phyloP scores from a whole-genome alignment of 92 coral and sea anemone species.

The Porites rus region DNA sequence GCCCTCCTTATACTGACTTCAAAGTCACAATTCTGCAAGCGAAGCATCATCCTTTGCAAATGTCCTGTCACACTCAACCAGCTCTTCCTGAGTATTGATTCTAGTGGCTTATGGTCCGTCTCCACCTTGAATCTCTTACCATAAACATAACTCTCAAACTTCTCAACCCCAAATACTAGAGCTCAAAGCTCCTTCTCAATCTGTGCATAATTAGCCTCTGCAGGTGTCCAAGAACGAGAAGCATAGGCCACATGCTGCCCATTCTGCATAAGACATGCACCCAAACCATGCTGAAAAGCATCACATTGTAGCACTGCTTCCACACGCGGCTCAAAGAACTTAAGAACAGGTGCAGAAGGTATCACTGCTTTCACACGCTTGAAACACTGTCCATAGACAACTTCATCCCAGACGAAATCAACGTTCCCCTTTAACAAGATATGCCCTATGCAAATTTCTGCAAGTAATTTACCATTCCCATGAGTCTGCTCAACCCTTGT shows the following conservation, averaged over 20 bases:
- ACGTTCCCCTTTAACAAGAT: slow-evolving; percentile 5
- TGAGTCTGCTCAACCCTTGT: slow-evolving; percentile 14
- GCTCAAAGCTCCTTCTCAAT: slow-evolving; percentile 48
- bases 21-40: slow-evolving; percentile 53
- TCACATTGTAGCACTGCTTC: slow-evolving; percentile 23
- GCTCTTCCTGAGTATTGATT: slow-evolving; percentile 48
- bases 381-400: slow-evolving; percentile 47
- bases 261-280: slow-evolving; percentile 16
- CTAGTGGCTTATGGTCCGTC: slow-evolving; percentile 63
- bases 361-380: slow-evolving; percentile 34
- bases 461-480: slow-evolving; percentile 11
- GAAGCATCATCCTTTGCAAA: slow-evolving; percentile 52
- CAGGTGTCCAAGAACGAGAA: slow-evolving; percentile 23
- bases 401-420: slow-evolving; percentile 19
- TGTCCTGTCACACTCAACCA: slow-evolving; percentile 44
- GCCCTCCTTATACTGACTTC: slow-evolving; percentile 63
- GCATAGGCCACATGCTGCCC: slow-evolving; percentile 42
- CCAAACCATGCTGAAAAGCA: slow-evolving; percentile 42
- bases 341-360: background rate
- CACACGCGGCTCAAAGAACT: slow-evolving; percentile 23
- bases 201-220: slow-evolving; percentile 45
- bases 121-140: slow-evolving; percentile 58
- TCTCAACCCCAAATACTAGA: slow-evolving; percentile 49
- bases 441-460: too few relatives aligned
- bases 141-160: slow-evolving; percentile 60